phyloP scores from a whole-genome alignment of 2,888 invertebrate genomes.

The Heteropelma amictum region DNA sequence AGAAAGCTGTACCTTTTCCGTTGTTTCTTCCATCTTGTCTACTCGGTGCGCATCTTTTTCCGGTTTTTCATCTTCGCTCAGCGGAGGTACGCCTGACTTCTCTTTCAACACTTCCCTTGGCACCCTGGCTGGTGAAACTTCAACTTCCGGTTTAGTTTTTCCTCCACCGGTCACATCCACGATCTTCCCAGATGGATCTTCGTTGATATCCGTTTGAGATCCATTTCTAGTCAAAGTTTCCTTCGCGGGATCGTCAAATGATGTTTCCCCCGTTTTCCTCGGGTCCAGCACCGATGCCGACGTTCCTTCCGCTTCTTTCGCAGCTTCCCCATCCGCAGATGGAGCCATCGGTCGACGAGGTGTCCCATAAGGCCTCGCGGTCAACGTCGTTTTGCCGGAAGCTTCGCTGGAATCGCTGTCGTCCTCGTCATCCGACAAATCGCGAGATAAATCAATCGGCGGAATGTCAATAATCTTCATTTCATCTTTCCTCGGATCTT shows the following conservation, averaged over 20 bases:
- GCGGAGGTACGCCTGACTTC: neutral
- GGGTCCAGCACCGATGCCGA: no score
- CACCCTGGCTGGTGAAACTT: neutral
- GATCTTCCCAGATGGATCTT: neutral
- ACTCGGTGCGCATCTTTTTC: slow-evolving; percentile 19
- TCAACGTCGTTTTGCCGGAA: slow-evolving; percentile 72
- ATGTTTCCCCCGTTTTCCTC: no score
- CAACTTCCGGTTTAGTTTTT: neutral
- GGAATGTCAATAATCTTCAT: slow-evolving; percentile 7
- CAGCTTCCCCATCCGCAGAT: no score
- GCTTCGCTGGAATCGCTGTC: slow-evolving; percentile 73
- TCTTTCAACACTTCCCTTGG: neutral
- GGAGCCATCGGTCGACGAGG: no score
- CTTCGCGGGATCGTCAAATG: no score
- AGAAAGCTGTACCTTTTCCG: slow-evolving; percentile 55
- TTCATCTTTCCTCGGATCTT: neutral
- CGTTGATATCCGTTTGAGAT: no score
- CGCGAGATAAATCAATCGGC: slow-evolving; percentile 31
- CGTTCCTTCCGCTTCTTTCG: no score
- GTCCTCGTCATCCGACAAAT: slow-evolving; percentile 61
- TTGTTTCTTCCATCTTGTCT: slow-evolving; percentile 23
- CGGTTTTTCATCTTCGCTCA: slow-evolving; percentile 13
- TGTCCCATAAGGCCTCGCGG: slow-evolving; percentile 69
- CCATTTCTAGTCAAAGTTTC: no score
- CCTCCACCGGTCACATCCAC: neutral